These are phyloP conservation scores for Euschistus heros DNA, from an alignment of 1,140 invertebrate species.

Conservation along the genomic window DNA sequence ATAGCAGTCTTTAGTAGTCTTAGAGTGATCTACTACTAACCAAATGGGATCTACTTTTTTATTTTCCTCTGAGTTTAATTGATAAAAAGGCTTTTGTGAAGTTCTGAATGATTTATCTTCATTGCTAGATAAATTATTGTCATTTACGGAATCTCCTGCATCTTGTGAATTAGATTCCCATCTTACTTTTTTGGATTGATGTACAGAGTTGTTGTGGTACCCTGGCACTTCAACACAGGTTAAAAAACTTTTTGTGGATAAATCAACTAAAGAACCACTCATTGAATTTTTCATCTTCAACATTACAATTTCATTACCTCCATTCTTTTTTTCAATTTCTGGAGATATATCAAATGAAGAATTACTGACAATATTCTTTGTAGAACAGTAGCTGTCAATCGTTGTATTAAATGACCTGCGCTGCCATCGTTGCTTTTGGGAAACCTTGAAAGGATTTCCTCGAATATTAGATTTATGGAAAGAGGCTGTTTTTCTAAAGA, in stretches of 20 bases:
- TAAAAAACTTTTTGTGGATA: neutral
- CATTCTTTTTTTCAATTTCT: neutral
- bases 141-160: neutral
- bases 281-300: too few species aligned
- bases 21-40: neutral
- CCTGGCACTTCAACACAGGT: constrained; percentile 7
- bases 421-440: neutral
- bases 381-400: constrained; percentile 27
- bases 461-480: neutral
- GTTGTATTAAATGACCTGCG: constrained; percentile 24
- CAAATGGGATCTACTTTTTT: neutral
- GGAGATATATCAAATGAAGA: neutral
- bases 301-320: neutral
- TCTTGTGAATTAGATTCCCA: constrained; percentile 25
- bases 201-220: constrained; percentile 16
- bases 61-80: neutral
- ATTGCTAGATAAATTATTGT: neutral
- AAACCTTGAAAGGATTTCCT: neutral
- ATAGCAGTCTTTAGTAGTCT: neutral
- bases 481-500: neutral
- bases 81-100: neutral
- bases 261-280: neutral
- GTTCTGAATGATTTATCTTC: neutral
- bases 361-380: neutral
- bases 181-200: constrained; percentile 27